A percentile compares a stretch with the other conserved stretches of the same genome.
Conservation (phyloP, 2,113 vertebrate species). For the Syngnathus typhle region DNA sequence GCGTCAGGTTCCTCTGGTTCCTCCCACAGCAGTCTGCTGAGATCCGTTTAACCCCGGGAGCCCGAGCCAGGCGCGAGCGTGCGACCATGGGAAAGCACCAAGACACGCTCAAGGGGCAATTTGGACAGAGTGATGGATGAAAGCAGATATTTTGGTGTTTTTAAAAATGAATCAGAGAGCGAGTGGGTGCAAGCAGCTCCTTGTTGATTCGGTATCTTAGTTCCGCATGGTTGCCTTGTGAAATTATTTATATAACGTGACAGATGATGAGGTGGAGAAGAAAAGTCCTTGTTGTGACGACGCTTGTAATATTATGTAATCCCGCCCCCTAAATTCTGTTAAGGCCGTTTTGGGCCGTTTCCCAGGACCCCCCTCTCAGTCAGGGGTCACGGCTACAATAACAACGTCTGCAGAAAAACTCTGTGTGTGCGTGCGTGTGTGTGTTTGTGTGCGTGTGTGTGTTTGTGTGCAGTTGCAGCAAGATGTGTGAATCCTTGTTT, state of each 20-base stretch:
- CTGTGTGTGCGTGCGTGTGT: background rate
- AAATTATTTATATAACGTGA: constrained; percentile 10
- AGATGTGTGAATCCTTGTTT: constrained; percentile 37
- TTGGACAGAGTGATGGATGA: constrained; percentile 24
- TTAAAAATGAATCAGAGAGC: background rate
- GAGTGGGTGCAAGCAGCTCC: background rate
- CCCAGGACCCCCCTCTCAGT: constrained; percentile 53
- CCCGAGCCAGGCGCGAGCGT: constrained; percentile 29
- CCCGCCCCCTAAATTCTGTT: background rate
- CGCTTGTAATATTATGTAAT: constrained; percentile 21
- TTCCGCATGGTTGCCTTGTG: background rate
- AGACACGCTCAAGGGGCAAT: constrained; percentile 19
- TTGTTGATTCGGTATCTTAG: background rate
- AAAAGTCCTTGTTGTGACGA: constrained; percentile 2
- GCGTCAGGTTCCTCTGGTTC: constrained; percentile 35
- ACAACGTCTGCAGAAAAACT: constrained; percentile 27
- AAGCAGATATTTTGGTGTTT: constrained; percentile 22
- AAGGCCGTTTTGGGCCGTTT: constrained; percentile 52
- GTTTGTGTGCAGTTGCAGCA: constrained; percentile 14
- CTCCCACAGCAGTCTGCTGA: constrained; percentile 30
- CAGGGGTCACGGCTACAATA: constrained; percentile 43
- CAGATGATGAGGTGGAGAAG: constrained; percentile 20
- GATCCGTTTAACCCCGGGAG: constrained; percentile 43
- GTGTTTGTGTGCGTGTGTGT: no score
- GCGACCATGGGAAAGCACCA: constrained; percentile 40